A percentile compares a stretch with the other conserved stretches of the same genome.
phyloP scores from a whole-genome alignment of 2,113 vertebrate genomes.

The Lepus europaeus region DNA sequence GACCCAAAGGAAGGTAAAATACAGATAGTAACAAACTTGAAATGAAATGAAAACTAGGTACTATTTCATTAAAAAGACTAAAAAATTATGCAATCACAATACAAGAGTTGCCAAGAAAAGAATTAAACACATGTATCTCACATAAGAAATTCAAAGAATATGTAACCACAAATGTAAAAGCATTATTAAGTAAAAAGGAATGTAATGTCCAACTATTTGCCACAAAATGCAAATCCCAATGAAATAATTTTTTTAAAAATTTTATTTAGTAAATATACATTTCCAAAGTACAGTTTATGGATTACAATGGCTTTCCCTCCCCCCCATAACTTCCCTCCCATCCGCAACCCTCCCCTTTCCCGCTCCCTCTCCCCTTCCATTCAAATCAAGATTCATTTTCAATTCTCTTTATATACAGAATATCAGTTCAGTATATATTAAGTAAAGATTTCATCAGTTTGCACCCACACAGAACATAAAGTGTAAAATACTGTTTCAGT shows the following conservation, averaged over 20 bases:
- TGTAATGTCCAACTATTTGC: neutral
- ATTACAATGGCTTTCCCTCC: too few species aligned
- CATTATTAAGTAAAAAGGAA: slow-evolving; percentile 30
- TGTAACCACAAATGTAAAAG: slow-evolving; percentile 33
- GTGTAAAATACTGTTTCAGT: too few species aligned
- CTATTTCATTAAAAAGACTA: slow-evolving; percentile 63
- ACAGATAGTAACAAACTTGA: slow-evolving; percentile 58
- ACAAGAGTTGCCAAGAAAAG: slow-evolving; percentile 38
- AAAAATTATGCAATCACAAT: slow-evolving; percentile 28
- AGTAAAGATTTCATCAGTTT: too few species aligned
- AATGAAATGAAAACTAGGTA: slow-evolving; percentile 69
- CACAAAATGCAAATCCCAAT: neutral
- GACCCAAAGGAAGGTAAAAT: slow-evolving; percentile 44
- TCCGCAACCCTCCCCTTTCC: too few species aligned
- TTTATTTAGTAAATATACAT: too few species aligned
- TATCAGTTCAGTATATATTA: too few species aligned
- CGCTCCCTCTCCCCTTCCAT: too few species aligned
- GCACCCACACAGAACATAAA: too few species aligned
- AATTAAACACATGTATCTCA: neutral
- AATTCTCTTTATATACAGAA: too few species aligned
- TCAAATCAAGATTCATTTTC: too few species aligned
- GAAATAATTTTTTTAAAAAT: neutral
- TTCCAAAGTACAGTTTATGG: too few species aligned
- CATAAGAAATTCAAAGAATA: neutral
- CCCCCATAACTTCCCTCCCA: too few species aligned